Conservation (phyloP, 2,797 vertebrate genomes). For the Sciaenops ocellatus region DNA sequence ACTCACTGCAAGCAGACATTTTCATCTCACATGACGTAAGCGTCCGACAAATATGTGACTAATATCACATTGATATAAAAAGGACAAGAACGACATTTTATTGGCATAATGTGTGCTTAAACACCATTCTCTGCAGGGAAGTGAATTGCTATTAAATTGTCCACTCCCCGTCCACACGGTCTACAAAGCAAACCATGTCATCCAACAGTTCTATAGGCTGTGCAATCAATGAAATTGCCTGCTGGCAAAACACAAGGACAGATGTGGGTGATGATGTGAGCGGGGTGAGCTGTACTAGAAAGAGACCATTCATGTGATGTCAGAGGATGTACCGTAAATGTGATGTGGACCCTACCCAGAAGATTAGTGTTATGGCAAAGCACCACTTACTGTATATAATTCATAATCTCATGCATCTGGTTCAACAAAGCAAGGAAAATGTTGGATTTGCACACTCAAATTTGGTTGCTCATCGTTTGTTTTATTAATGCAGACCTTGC, state of each 20-base stretch:
- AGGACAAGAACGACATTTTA: neutral
- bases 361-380: slow-evolving; percentile 61
- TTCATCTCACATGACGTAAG: slow-evolving; percentile 13
- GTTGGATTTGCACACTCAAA: neutral
- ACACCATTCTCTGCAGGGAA: neutral
- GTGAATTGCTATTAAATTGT: slow-evolving; percentile 34
- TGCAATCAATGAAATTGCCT: slow-evolving; percentile 62
- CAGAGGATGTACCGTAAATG: slow-evolving; percentile 50
- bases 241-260: slow-evolving; percentile 60
- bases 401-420: slow-evolving; percentile 59
- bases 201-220: slow-evolving; percentile 25
- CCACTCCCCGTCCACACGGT: neutral
- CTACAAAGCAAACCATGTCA: slow-evolving; percentile 44
- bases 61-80: neutral
- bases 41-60: slow-evolving; percentile 4
- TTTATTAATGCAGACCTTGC: neutral
- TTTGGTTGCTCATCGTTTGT: neutral
- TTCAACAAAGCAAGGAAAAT: neutral
- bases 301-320: slow-evolving; percentile 44
- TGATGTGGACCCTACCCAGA: slow-evolving; percentile 39
- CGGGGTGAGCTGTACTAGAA: slow-evolving; percentile 51
- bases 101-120: neutral
- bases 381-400: slow-evolving; percentile 40
- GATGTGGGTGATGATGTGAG: slow-evolving; percentile 56
- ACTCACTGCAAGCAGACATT: slow-evolving; percentile 46